Evolutionary conservation across 2,113 vertebrate species (phyloP).

Genomic region (Conger conger): DNA sequence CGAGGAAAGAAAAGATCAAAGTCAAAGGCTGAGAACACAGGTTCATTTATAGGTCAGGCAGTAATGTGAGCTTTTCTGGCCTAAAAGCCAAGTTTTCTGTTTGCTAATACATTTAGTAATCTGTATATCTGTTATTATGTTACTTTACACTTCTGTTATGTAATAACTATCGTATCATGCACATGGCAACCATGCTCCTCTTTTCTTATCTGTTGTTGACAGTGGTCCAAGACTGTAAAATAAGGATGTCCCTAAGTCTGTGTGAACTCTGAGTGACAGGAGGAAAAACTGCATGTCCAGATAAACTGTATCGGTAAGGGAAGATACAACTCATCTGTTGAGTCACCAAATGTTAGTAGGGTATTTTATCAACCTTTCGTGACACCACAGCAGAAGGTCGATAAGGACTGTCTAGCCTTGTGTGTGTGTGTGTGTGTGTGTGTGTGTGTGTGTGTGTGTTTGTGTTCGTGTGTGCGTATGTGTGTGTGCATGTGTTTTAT

Average conservation of each 20-base stretch:
- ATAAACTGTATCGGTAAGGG: neutral
- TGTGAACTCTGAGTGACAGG: neutral
- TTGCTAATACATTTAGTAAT: no score
- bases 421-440: neutral
- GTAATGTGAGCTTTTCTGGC: neutral
- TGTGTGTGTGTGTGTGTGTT: neutral
- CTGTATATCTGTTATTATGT: no score
- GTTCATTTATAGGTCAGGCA: neutral
- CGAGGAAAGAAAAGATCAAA: neutral
- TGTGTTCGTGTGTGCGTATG: neutral
- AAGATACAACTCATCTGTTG: neutral
- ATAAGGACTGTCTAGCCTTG: constrained; percentile 17
- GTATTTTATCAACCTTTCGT: neutral
- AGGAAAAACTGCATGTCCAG: neutral
- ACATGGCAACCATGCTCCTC: neutral
- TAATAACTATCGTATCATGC: neutral
- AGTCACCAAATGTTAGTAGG: constrained; percentile 17
- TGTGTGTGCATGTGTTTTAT: neutral
- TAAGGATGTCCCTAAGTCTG: neutral
- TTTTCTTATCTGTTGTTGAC: neutral
- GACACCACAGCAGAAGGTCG: neutral
- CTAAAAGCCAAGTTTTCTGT: neutral
- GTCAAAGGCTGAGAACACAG: neutral
- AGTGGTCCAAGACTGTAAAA: neutral
- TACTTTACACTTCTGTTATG: neutral